phyloP scores from a whole-genome alignment of 2,888 invertebrate species.

The Phasia obesa region DNA sequence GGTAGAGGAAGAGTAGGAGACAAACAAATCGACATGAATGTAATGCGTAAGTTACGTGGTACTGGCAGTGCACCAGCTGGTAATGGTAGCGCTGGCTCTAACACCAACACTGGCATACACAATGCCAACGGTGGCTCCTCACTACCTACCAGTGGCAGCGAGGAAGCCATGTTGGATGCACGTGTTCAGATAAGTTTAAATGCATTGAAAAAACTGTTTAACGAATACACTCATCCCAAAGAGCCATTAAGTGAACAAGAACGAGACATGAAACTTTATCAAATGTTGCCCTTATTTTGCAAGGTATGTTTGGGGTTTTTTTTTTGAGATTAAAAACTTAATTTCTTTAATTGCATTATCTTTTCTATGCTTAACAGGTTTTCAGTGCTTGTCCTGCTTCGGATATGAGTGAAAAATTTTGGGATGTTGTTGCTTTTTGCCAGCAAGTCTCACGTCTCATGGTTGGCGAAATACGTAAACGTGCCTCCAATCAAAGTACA shows the following conservation, averaged over 20 bases:
- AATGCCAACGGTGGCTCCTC: constrained; percentile 83
- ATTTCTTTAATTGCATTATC: constrained; percentile 42
- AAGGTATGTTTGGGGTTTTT: constrained; percentile 88
- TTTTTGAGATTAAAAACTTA: constrained; percentile 2
- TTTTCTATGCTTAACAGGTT: constrained; percentile 85
- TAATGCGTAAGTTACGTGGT: constrained; percentile 93
- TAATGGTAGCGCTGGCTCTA: constrained; percentile 84
- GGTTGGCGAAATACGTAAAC: constrained; percentile 97
- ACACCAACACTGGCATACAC: constrained; percentile 76
- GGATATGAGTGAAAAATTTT: constrained; percentile 98
- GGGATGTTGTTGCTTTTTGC: constrained; percentile 96
- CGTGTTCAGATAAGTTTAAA: constrained; percentile 95
- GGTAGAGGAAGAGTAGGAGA: not conserved
- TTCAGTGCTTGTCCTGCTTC: constrained; percentile 96
- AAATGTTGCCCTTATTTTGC: constrained; percentile 98
- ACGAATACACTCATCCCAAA: constrained; percentile 95
- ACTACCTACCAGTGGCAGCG: constrained; percentile 73
- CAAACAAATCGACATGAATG: constrained; percentile 87
- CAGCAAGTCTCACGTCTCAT: constrained; percentile 97
- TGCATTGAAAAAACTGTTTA: constrained; percentile 97
- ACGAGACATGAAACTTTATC: constrained; percentile 96
- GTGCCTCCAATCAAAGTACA: constrained; percentile 96
- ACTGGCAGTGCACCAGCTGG: constrained; percentile 78
- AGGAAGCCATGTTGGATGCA: constrained; percentile 84
- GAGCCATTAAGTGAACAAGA: constrained; percentile 91